Evolutionary conservation across 2,113 vertebrate species (phyloP).

Genomic region (Loxodonta africana): DNA sequence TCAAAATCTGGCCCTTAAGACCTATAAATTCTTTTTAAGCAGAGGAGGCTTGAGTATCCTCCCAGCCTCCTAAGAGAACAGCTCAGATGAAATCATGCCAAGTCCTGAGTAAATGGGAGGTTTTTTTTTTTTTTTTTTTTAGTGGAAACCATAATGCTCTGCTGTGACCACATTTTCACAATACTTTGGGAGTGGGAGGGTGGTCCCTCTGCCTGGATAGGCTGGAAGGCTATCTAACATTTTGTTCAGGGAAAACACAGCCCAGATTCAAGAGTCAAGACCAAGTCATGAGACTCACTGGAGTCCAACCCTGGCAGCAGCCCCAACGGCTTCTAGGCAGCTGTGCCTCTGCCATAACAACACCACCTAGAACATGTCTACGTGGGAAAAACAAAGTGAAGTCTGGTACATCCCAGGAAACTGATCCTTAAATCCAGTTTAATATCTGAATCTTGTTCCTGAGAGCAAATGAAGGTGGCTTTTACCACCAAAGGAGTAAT

Average conservation of each 20-base stretch:
- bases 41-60: constrained; percentile 79
- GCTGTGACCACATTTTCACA: constrained; percentile 75
- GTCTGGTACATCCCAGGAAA: constrained; percentile 22
- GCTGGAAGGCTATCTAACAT: constrained; percentile 76
- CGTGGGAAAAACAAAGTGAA: constrained; percentile 47
- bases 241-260: constrained; percentile 82
- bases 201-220: constrained; percentile 70
- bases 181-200: constrained; percentile 79
- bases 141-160: constrained; percentile 79
- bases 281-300: constrained; percentile 81
- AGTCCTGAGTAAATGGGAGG: constrained; percentile 83
- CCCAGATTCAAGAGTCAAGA: constrained; percentile 75
- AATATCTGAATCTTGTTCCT: not conserved
- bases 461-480: constrained; percentile 27
- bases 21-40: constrained; percentile 80
- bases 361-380: constrained; percentile 51
- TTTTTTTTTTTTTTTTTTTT: constrained; percentile 63
- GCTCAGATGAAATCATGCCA: constrained; percentile 86
- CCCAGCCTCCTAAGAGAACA: constrained; percentile 74
- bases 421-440: not conserved
- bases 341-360: constrained; percentile 63
- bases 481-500: not conserved
- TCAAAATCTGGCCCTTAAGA: constrained; percentile 72
- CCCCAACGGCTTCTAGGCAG: constrained; percentile 73
- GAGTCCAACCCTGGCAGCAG: constrained; percentile 73